These are phyloP conservation scores for Chrysaora quinquecirrha DNA, from an alignment of 30 jellyfish, hydroid and myxozoan species.

Conservation along the genomic window DNA sequence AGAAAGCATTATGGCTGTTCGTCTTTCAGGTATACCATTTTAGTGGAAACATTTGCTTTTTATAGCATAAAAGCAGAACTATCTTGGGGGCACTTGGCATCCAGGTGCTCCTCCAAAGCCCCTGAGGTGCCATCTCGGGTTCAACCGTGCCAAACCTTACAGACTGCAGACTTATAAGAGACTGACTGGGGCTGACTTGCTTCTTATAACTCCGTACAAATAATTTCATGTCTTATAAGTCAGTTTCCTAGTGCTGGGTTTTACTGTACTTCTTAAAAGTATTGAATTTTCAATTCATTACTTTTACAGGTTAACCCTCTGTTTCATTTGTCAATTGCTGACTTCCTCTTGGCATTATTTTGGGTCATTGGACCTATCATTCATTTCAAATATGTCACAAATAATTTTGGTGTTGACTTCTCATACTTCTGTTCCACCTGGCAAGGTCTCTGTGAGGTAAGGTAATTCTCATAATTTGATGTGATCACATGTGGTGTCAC, in stretches of 20 bases:
- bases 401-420: background rate
- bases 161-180: no score
- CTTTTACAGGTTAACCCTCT: constrained; percentile 68
- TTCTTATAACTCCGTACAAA: no score
- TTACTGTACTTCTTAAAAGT: no score
- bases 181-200: no score
- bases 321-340: constrained; percentile 90
- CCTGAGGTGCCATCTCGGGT: constrained; percentile 4
- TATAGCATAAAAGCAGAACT: background rate
- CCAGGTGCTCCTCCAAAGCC: background rate
- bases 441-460: constrained; percentile 79
- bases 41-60: background rate
- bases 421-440: constrained; percentile 58
- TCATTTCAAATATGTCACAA: constrained; percentile 22
- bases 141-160: background rate
- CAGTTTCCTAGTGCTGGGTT: no score
- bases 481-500: no score
- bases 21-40: no score
- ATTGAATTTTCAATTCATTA: no score
- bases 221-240: no score
- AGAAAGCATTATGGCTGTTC: no score
- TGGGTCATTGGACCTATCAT: constrained; percentile 81
- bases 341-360: constrained; percentile 70
- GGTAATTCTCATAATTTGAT: no score
- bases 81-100: background rate